phyloP scores from a whole-genome alignment of 2,888 invertebrate species.

The Papilio demoleus region DNA sequence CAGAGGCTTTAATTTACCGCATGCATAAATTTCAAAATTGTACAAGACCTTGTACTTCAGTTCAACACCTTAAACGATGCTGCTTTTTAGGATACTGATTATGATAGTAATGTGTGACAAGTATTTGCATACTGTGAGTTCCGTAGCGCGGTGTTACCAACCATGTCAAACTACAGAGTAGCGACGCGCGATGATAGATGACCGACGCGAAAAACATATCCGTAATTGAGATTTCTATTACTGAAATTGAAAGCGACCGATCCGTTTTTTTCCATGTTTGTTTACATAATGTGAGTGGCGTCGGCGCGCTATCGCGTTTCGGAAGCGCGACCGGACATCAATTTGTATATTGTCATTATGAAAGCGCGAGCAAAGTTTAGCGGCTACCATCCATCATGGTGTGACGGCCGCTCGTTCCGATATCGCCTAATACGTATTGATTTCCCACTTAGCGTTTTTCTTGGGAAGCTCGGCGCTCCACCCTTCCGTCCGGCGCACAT shows the following conservation, averaged over 20 bases:
- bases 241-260: constrained; percentile 77
- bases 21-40: background rate
- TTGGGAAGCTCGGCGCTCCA: constrained; percentile 79
- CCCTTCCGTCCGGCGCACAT: constrained; percentile 76
- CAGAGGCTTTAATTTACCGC: background rate
- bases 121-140: constrained; percentile 28
- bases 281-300: constrained; percentile 81
- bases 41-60: background rate
- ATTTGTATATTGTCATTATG: constrained; percentile 84
- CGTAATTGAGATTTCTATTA: constrained; percentile 83
- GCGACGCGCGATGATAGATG: constrained; percentile 77
- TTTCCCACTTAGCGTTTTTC: constrained; percentile 83
- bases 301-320: constrained; percentile 76
- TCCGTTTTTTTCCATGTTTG: constrained; percentile 75
- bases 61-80: too few relatives aligned
- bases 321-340: constrained; percentile 78
- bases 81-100: too few relatives aligned
- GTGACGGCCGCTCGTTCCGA: constrained; percentile 80
- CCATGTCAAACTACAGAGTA: constrained; percentile 19
- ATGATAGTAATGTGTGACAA: constrained; percentile 9
- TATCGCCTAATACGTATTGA: constrained; percentile 84
- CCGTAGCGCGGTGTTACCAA: constrained; percentile 9
- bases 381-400: constrained; percentile 81
- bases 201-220: constrained; percentile 76
- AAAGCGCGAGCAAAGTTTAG: constrained; percentile 77